Evolutionary conservation across 2,113 vertebrate species (phyloP), one percentile per base, ranked within the genome.

Genomic region (Lasiurus cinereus): DNA sequence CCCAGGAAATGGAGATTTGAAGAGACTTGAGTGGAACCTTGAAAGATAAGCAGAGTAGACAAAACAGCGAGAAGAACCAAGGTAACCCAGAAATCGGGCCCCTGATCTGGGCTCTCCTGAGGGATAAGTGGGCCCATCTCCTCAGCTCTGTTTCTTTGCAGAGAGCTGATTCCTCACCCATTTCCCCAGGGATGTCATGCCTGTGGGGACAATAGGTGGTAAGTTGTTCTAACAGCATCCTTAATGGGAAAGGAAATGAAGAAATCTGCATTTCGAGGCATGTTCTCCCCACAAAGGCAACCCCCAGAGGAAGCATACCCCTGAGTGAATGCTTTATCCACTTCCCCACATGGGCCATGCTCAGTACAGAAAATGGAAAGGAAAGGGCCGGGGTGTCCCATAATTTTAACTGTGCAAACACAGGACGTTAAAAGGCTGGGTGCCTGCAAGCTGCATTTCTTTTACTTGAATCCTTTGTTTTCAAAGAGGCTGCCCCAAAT

Each of bases 401-500:
- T 94, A 50, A 43, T 21, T 22, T 69, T 94, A 95, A 96, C 96
- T 94, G 94, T 83, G 90, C 94, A 93, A 95, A 83, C 95, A 82
- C 67, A 56, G 94, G 94, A 94, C 78, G 95, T 59, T 78, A 77
- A 91, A 88, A 94, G 91, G 94, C 96, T 87, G 48, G 95, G 92
- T 95, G 33, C 85, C 74, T 43, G 88, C 67, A 88, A 70, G 80
- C 93, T 93, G 94, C 77, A 82, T 96, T 84, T 96, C 93, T 97
- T 96, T 80, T 94, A 91, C 97, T 90, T 90, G 97, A 76, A 79
- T 96, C 96, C 98, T 96, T 96, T 56, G 87, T 94, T 97, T 97
- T 96, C 97, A 96, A 96, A 98, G 96, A 83, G 78, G 87, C 91
- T 97, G 90, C 94, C 96, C 95, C 92, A 96, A 96, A 96, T 54